Percentiles rank a stretch among this genome's conserved stretches.
Conservation (phyloP, 2,797 vertebrate genomes). For the Cygnus olor region DNA sequence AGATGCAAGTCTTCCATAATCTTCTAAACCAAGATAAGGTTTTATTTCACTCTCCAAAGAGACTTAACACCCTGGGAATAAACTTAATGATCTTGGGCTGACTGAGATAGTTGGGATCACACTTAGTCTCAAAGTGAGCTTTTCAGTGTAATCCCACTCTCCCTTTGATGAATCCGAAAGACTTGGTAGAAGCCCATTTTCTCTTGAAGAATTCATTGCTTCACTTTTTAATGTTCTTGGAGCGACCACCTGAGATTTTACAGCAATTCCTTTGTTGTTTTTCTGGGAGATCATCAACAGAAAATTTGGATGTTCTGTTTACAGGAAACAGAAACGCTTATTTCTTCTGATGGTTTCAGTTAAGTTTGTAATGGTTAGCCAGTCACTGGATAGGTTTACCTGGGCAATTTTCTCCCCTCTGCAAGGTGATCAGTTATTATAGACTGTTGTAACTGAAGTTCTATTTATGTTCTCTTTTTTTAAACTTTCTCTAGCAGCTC, state of each 20-base stretch:
- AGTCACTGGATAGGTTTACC: conserved; percentile 41
- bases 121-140: not conserved
- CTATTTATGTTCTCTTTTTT: not conserved
- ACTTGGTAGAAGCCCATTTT: not conserved
- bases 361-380: conserved; percentile 10
- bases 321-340: not conserved
- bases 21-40: not conserved
- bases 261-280: not conserved
- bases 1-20: conserved; percentile 15
- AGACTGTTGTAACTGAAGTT: not conserved
- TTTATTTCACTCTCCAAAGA: conserved; percentile 29
- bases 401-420: not conserved
- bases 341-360: not conserved
- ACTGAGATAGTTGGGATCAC: conserved; percentile 9
- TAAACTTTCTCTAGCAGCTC: not conserved
- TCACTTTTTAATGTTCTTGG: not conserved
- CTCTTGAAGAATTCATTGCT: not conserved
- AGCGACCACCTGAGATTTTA: not conserved
- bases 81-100: not conserved
- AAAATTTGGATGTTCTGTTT: not conserved
- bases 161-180: not conserved
- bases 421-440: not conserved
- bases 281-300: conserved; percentile 14
- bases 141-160: not conserved
- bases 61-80: conserved; percentile 4